phyloP scores from a whole-genome alignment of 2,797 vertebrate species.

The Scomberomorus guttatus region DNA sequence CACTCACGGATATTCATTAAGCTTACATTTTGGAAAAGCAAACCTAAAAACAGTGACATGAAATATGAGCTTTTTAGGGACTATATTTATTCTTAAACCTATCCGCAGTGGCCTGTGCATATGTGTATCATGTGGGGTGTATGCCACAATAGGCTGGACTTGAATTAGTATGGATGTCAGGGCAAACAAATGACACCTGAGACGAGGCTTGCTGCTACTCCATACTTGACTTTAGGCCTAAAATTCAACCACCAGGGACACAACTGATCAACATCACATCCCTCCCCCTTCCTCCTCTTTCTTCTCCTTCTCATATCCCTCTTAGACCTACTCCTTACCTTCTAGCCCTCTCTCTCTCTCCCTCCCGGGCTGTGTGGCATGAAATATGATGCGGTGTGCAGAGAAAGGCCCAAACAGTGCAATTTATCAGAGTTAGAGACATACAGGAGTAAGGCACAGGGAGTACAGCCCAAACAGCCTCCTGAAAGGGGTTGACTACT shows the following conservation, averaged over 20 bases:
- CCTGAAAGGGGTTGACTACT: constrained; percentile 41
- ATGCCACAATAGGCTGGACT: not conserved
- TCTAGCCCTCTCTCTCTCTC: constrained; percentile 13
- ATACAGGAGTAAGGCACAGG: constrained; percentile 38
- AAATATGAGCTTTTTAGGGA: not conserved
- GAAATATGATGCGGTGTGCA: constrained; percentile 71
- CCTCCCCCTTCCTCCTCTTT: not conserved
- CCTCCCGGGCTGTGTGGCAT: constrained; percentile 45
- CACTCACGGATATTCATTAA: constrained; percentile 49
- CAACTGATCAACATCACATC: constrained; percentile 22
- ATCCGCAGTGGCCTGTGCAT: not conserved
- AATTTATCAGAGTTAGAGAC: constrained; percentile 78
- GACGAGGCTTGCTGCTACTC: constrained; percentile 4
- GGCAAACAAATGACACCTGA: not conserved
- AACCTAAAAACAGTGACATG: not conserved
- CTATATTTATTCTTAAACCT: not conserved
- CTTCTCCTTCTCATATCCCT: constrained; percentile 28
- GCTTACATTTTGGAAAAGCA: constrained; percentile 26
- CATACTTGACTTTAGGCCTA: not conserved
- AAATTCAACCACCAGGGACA: constrained; percentile 14
- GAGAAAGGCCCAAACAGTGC: constrained; percentile 69
- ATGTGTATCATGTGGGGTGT: constrained; percentile 5
- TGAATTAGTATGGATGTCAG: constrained; percentile 19
- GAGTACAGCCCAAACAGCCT: constrained; percentile 52
- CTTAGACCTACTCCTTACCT: constrained; percentile 18